These are phyloP conservation scores for Melanostoma scalare DNA, from an alignment of 2,888 invertebrate genomes.

Conservation along the genomic window DNA sequence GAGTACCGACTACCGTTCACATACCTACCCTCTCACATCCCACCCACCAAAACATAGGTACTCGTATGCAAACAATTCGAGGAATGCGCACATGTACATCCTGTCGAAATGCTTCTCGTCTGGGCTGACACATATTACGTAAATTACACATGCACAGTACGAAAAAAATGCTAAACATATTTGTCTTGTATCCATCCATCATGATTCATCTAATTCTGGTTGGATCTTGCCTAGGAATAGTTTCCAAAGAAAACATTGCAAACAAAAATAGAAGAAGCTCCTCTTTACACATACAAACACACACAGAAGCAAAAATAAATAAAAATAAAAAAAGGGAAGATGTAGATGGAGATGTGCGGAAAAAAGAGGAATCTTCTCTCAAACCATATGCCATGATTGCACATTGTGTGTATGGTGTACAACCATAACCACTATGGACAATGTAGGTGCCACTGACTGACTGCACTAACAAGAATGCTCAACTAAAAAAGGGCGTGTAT, in stretches of 20 bases:
- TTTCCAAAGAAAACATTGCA: slow-evolving; percentile 24
- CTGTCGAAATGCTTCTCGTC: slow-evolving; percentile 2
- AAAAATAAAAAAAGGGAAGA: slow-evolving; percentile 7
- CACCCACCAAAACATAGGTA: neutral
- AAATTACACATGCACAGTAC: slow-evolving; percentile 38
- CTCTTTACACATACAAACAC: slow-evolving; percentile 14
- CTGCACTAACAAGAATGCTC: slow-evolving; percentile 31
- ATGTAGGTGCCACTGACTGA: slow-evolving; percentile 27
- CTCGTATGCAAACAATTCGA: slow-evolving; percentile 26
- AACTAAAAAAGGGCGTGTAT: slow-evolving; percentile 72
- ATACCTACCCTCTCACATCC: neutral
- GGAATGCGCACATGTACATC: slow-evolving; percentile 59
- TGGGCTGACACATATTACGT: slow-evolving; percentile 51
- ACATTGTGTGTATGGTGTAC: slow-evolving; percentile 6
- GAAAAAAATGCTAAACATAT: slow-evolving; percentile 8
- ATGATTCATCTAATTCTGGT: slow-evolving; percentile 7
- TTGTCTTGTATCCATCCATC: slow-evolving; percentile 4
- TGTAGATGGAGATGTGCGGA: slow-evolving; percentile 2
- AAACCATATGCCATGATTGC: neutral
- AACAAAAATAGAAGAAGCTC: slow-evolving; percentile 24
- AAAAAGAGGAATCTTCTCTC: neutral
- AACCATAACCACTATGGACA: slow-evolving; percentile 27
- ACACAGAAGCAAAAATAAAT: slow-evolving; percentile 24
- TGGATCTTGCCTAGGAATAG: slow-evolving; percentile 4
- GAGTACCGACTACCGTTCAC: neutral